Evolutionary conservation across 2,797 vertebrate species (phyloP).

Genomic region (Microctenopoma lineatum): DNA sequence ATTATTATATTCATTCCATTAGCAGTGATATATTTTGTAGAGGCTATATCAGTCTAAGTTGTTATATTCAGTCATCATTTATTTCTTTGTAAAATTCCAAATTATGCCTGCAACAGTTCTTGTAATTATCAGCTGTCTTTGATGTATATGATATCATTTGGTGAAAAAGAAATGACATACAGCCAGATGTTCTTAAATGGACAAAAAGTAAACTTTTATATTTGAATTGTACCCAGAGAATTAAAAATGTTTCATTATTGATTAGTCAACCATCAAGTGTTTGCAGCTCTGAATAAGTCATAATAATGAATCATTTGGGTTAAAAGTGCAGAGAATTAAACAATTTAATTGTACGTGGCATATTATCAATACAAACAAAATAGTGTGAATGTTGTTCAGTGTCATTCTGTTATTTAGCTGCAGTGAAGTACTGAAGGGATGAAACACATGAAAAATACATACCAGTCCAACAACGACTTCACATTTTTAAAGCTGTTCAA

Average conservation of each 20-base stretch:
- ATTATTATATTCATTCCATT: not conserved
- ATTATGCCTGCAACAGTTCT: too few relatives aligned
- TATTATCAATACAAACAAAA: slow-evolving; percentile 5
- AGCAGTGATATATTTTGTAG: not conserved
- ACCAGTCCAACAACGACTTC: slow-evolving; percentile 19
- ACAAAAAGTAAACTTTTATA: too few relatives aligned
- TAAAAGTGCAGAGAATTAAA: not conserved
- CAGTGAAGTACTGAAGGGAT: not conserved
- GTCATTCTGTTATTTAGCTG: not conserved
- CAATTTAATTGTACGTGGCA: not conserved
- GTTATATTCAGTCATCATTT: not conserved
- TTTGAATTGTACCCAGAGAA: too few relatives aligned
- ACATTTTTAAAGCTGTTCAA: slow-evolving; percentile 43
- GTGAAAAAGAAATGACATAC: too few relatives aligned
- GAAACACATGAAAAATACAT: not conserved
- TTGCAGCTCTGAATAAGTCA: too few relatives aligned
- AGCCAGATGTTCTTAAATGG: too few relatives aligned
- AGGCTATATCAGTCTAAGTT: not conserved
- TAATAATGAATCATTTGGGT: too few relatives aligned
- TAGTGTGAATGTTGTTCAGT: not conserved
- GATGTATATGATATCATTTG: too few relatives aligned
- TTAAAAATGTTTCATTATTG: too few relatives aligned
- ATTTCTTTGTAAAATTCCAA: not conserved
- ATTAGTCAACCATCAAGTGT: too few relatives aligned
- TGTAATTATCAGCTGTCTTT: too few relatives aligned